These are phyloP conservation scores for Drosophila seclusa DNA, from an alignment of 2,888 invertebrate species.

Conservation along the genomic window DNA sequence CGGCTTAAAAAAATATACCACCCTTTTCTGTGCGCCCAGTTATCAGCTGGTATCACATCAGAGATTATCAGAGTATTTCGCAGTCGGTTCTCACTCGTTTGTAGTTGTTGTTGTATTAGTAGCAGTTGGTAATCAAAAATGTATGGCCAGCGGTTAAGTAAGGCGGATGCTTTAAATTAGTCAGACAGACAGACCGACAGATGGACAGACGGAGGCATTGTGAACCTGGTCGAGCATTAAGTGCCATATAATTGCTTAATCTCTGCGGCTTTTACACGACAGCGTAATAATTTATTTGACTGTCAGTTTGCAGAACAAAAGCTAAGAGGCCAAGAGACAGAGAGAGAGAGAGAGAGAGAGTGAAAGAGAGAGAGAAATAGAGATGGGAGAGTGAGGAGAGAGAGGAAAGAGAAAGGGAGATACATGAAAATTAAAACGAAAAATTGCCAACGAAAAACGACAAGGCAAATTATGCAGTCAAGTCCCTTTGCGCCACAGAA, in stretches of 20 bases:
- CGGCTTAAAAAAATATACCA: neutral
- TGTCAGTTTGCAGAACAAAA: constrained; percentile 59
- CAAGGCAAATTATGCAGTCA: constrained; percentile 81
- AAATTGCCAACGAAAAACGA: constrained; percentile 61
- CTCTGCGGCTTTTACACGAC: constrained; percentile 82
- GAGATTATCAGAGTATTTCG: neutral
- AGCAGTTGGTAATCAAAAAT: constrained; percentile 67
- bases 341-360: neutral
- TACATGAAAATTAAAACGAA: constrained; percentile 75
- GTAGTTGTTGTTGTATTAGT: neutral
- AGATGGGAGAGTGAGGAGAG: neutral
- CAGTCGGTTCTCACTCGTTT: neutral
- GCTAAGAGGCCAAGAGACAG: constrained; percentile 2
- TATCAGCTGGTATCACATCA: neutral
- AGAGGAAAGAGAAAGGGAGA: constrained; percentile 11
- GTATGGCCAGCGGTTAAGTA: constrained; percentile 42
- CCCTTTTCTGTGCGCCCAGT: neutral
- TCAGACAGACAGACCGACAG: neutral
- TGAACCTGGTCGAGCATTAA: constrained; percentile 71
- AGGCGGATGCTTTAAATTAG: constrained; percentile 51
- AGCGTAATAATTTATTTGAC: constrained; percentile 81
- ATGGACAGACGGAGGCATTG: neutral
- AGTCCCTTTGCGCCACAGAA: constrained; percentile 47
- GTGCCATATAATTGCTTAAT: constrained; percentile 82
- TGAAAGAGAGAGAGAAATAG: constrained; percentile 3